These are phyloP conservation scores for Laticauda colubrina DNA, from an alignment of 2,113 vertebrate genomes.

Conservation along the genomic window DNA sequence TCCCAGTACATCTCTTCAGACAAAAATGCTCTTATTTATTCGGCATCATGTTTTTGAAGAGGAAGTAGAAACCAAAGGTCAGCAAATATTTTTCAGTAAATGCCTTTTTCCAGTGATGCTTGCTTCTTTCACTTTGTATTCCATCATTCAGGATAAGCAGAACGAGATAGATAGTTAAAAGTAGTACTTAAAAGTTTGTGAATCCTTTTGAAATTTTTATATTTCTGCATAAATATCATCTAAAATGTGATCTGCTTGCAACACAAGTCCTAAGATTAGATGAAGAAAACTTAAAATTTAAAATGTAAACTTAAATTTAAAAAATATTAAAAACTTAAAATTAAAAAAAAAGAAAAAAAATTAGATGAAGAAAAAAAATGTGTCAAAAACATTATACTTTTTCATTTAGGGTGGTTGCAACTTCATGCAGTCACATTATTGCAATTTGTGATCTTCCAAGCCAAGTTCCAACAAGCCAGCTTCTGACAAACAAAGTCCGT, in stretches of 20 bases:
- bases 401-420: not conserved
- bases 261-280: not conserved
- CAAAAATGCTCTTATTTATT: conserved; percentile 78
- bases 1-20: conserved; percentile 78
- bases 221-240: not conserved
- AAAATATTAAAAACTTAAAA: too few species aligned
- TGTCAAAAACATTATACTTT: not conserved
- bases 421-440: not conserved
- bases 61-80: conserved; percentile 69
- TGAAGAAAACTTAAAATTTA: not conserved
- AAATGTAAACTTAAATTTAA: too few species aligned
- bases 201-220: not conserved
- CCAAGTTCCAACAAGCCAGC: not conserved
- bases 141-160: not conserved
- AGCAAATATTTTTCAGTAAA: conserved; percentile 34
- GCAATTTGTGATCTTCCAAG: not conserved
- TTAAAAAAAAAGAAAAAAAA: too few species aligned
- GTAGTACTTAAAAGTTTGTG: not conserved
- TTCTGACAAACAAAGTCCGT: not conserved
- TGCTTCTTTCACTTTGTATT: conserved; percentile 4
- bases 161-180: not conserved
- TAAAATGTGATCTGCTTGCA: not conserved
- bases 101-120: not conserved
- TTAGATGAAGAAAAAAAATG: not conserved
- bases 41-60: conserved; percentile 73